Evolutionary conservation across 2,113 vertebrate species (phyloP).

Genomic region (Lagopus leucura): DNA sequence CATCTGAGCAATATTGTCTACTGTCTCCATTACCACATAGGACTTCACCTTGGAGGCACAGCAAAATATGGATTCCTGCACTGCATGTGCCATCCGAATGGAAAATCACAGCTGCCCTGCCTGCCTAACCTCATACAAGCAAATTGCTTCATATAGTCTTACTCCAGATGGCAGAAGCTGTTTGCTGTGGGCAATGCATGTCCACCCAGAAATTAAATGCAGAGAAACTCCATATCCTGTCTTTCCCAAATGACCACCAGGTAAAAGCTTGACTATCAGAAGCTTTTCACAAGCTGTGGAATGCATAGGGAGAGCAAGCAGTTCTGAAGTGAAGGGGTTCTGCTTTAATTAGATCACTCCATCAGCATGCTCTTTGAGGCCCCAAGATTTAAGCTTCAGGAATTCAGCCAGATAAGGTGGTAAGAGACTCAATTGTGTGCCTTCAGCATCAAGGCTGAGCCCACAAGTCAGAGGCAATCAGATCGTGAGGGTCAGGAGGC

Average conservation of each 20-base stretch:
- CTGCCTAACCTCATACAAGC: neutral
- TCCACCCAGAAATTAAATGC: neutral
- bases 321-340: no score
- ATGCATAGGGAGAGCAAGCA: no score
- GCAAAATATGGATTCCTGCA: neutral
- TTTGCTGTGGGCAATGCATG: accelerated
- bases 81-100: neutral
- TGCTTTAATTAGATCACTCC: neutral
- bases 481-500: neutral
- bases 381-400: neutral
- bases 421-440: neutral
- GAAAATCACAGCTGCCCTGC: neutral
- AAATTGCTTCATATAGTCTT: neutral
- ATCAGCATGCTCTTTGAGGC: neutral
- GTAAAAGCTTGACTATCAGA: neutral
- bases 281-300: neutral
- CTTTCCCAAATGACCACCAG: neutral
- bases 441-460: neutral
- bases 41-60: neutral
- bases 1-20: neutral
- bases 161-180: neutral
- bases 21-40: neutral
- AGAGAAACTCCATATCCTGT: neutral
- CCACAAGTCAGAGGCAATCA: neutral
- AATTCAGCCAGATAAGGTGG: neutral